Evolutionary conservation across 2,797 vertebrate species (phyloP), one percentile per base, ranked within the genome.

Genomic region (Tokudaia tokunoshimensis): DNA sequence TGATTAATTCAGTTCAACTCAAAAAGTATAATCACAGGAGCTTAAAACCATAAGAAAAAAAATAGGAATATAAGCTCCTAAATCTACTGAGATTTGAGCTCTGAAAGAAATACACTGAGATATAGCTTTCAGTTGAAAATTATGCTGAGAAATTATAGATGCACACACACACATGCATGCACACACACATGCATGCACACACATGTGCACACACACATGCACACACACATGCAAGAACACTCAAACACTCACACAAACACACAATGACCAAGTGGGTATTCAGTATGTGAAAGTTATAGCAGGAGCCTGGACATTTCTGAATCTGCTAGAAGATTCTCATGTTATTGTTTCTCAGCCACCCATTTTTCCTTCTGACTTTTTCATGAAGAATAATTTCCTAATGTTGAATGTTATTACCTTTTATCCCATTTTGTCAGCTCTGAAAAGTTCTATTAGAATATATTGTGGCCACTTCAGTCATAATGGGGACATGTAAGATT

Each of bases 1-100:
- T 89, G 67, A 65, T 96, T 92, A 81, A 81, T 61, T 93, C 41
- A 84, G 41, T 90, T 98, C 95, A 96, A 52, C 91, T 96, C 50
- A 95, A 82, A 96, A 90, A 52, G 94, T 96, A 97, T 95, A 93
- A 80, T 95, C 89, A 55, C 52, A 93, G 81, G 50, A 95, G 91
- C 37, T 82, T 90, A 95, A 96, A 96, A 75, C 29, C 41, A 31
- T 87, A 78, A 90, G 57, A 70, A 74, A 87, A 41, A 41, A 75
- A 20, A 86, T 72, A 84, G 24, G n/a, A 94, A 94, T 90, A n/a
- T 57, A 70, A 63, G 8, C 8, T 17, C 15, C 65, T 67, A n/a
- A 79, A 29, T 55, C 31, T 91, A 85, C 17, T 75, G 78, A 95
- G 59, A 6, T 61, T 81, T 96, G 75, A 86, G 15, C 75, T 83